Conservation (phyloP, 2,888 invertebrate genomes). For the Sepiola atlantica region DNA sequence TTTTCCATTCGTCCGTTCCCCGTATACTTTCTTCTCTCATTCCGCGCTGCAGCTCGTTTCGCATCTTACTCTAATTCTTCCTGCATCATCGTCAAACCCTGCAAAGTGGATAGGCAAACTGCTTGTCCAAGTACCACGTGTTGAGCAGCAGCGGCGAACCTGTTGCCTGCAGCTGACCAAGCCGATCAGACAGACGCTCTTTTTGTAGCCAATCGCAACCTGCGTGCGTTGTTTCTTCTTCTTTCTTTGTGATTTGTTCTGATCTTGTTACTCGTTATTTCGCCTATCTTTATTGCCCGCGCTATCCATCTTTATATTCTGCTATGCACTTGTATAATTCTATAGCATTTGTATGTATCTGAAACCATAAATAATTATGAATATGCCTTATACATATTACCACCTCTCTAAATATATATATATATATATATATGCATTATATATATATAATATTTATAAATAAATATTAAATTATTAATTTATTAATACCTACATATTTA, state of each 20-base stretch:
- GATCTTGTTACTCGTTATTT: background rate
- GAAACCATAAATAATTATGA: too few species aligned
- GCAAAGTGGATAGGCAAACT: background rate
- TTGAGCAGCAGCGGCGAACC: background rate
- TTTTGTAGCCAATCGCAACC: background rate
- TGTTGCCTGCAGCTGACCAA: slow-evolving; percentile 32
- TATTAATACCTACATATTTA: too few species aligned
- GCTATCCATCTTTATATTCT: too few species aligned
- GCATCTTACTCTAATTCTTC: background rate
- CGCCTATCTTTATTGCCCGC: background rate
- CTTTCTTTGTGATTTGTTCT: background rate
- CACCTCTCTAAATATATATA: too few species aligned
- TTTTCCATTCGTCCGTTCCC: background rate
- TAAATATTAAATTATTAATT: too few species aligned
- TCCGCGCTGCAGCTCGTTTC: background rate
- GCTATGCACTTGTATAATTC: too few species aligned
- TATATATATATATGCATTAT: too few species aligned
- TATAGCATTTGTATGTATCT: too few species aligned
- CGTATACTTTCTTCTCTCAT: background rate
- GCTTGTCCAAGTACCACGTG: background rate
- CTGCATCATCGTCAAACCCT: background rate
- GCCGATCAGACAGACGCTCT: background rate
- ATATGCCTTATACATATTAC: too few species aligned
- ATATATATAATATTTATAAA: too few species aligned
- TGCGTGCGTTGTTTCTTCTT: background rate